Percentiles rank a stretch among this genome's conserved stretches.
These are phyloP conservation scores for Scrobipalpa atriplicella DNA, from an alignment of 2,888 invertebrate species.

Conservation along the genomic window DNA sequence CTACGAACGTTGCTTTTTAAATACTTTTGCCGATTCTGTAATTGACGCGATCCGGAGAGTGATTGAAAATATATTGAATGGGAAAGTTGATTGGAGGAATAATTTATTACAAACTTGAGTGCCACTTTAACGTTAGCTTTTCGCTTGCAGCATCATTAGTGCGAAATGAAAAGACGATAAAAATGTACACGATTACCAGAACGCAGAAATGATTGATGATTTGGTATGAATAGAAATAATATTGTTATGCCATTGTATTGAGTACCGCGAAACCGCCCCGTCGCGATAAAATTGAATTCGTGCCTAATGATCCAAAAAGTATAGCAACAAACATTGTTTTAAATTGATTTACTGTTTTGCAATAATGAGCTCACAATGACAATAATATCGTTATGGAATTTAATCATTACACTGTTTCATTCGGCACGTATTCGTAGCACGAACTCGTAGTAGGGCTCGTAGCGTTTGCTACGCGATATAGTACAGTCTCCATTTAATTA, in stretches of 20 bases:
- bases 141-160: not conserved
- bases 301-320: constrained; percentile 21
- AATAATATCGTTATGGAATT: constrained; percentile 17
- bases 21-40: constrained; percentile 14
- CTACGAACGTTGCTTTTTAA: constrained; percentile 9
- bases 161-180: not conserved
- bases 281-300: constrained; percentile 18
- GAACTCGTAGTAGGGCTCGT: constrained; percentile 5
- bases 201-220: constrained; percentile 18
- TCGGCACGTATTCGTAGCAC: not conserved
- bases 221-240: constrained; percentile 16
- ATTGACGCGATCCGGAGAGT: constrained; percentile 10
- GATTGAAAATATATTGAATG: constrained; percentile 12
- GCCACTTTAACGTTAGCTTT: constrained; percentile 7
- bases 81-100: not conserved
- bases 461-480: constrained; percentile 11
- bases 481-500: constrained; percentile 16
- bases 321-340: constrained; percentile 24
- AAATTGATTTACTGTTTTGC: constrained; percentile 15
- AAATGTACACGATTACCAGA: constrained; percentile 3
- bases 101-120: constrained; percentile 6
- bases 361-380: constrained; percentile 4
- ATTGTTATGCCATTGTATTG: constrained; percentile 9
- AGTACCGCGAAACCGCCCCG: constrained; percentile 10
- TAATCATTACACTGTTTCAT: not conserved